phyloP scores from a whole-genome alignment of 2,113 vertebrate genomes.

The Oceanites oceanicus region DNA sequence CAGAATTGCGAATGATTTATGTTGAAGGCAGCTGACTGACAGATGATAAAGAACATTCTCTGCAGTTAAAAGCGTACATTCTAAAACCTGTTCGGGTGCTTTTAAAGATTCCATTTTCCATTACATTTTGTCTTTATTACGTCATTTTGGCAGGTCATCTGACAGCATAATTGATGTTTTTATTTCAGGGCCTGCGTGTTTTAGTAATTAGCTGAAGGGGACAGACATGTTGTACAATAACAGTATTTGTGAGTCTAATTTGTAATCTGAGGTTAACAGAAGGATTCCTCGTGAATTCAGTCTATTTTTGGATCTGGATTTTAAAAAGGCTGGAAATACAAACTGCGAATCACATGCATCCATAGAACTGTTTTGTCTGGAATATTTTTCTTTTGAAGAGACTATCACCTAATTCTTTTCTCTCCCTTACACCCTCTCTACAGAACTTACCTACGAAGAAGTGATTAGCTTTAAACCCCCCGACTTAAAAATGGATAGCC shows the following conservation, averaged over 20 bases:
- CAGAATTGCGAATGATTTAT: not conserved
- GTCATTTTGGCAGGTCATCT: not conserved
- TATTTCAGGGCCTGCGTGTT: not conserved
- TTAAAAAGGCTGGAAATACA: not conserved
- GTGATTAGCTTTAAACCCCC: conserved; percentile 88
- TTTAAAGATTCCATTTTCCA: not conserved
- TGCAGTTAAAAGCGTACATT: not conserved
- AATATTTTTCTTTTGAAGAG: not conserved
- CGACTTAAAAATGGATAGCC: conserved; percentile 80
- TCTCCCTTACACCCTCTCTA: not conserved
- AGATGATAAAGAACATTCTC: not conserved
- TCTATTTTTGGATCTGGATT: not conserved
- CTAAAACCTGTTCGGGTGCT: not conserved
- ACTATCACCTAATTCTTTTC: not conserved
- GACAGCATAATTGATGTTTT: conserved; percentile 12
- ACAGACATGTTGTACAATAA: not conserved
- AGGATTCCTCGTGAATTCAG: not conserved
- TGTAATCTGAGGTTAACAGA: not conserved
- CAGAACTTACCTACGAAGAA: conserved; percentile 94
- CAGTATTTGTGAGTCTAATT: not conserved
- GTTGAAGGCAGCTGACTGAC: not conserved
- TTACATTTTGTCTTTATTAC: not conserved
- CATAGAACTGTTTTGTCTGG: not conserved
- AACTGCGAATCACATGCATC: not conserved
- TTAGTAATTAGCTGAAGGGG: not conserved